phyloP scores from a whole-genome alignment of 1,140 invertebrate genomes.

The Ptiloglossa arizonensis region DNA sequence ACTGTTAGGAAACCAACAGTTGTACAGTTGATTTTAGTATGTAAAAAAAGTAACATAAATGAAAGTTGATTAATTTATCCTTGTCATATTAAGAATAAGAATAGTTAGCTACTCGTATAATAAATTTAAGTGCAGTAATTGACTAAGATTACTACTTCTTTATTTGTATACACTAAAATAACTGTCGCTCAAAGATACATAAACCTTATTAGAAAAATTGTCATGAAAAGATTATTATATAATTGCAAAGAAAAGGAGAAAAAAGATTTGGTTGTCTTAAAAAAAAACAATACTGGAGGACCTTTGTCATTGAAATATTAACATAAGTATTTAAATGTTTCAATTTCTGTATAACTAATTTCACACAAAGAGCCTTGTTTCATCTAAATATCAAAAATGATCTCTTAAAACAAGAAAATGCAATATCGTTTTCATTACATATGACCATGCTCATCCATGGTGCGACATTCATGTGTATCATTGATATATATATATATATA shows the following conservation, averaged over 20 bases:
- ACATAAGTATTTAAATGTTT: background rate
- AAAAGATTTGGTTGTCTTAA: background rate
- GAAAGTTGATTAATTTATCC: conserved; percentile 54
- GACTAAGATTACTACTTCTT: conserved; percentile 36
- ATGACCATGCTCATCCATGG: too few relatives aligned
- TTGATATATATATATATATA: background rate
- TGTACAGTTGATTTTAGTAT: conserved; percentile 56
- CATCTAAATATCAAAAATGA: too few relatives aligned
- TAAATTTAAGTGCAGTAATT: conserved; percentile 42
- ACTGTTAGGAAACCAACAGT: conserved; percentile 43
- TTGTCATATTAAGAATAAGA: conserved; percentile 50
- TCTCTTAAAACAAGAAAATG: too few relatives aligned
- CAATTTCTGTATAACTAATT: background rate
- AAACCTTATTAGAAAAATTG: background rate
- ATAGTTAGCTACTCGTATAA: conserved; percentile 40
- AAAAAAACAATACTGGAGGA: background rate
- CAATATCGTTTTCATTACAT: too few relatives aligned
- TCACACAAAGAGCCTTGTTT: background rate
- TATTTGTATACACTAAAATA: conserved; percentile 21
- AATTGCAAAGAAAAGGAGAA: background rate
- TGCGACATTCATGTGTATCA: too few relatives aligned
- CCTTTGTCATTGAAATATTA: background rate
- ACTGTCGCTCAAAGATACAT: background rate
- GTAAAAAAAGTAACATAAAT: conserved; percentile 53
- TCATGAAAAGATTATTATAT: background rate